These are phyloP conservation scores for Cantharis flavilabris DNA, from an alignment of 2,888 invertebrate species.

Conservation along the genomic window DNA sequence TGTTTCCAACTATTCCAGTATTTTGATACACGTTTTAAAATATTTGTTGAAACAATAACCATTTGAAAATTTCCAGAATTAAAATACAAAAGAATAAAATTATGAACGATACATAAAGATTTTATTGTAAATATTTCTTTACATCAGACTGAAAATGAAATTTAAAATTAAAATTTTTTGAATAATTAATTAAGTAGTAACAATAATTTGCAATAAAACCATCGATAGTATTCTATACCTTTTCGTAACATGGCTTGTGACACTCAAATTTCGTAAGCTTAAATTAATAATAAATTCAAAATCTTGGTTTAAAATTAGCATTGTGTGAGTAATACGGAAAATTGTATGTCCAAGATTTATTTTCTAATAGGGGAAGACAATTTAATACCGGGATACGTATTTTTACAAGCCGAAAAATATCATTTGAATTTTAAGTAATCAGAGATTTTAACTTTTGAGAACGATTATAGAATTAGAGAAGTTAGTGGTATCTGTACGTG, in stretches of 20 bases:
- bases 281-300: background rate
- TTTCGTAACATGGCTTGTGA: background rate
- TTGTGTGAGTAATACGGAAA: background rate
- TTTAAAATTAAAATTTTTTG: background rate
- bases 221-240: background rate
- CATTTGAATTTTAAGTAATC: background rate
- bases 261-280: background rate
- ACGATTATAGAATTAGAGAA: conserved; percentile 27
- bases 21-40: background rate
- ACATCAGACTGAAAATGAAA: background rate
- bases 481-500: conserved; percentile 33
- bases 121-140: background rate
- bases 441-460: conserved; percentile 6
- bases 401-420: background rate
- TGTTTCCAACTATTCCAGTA: background rate
- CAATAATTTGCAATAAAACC: background rate
- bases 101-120: background rate
- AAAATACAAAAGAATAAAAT: background rate
- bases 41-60: background rate
- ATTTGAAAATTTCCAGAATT: background rate
- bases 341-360: background rate
- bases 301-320: background rate
- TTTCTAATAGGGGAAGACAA: background rate
- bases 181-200: background rate
- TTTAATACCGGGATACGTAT: background rate